Percentiles rank a stretch among this genome's conserved stretches.
These are phyloP conservation scores for Centropristis striata DNA, from an alignment of 2,113 vertebrate genomes.

Conservation along the genomic window DNA sequence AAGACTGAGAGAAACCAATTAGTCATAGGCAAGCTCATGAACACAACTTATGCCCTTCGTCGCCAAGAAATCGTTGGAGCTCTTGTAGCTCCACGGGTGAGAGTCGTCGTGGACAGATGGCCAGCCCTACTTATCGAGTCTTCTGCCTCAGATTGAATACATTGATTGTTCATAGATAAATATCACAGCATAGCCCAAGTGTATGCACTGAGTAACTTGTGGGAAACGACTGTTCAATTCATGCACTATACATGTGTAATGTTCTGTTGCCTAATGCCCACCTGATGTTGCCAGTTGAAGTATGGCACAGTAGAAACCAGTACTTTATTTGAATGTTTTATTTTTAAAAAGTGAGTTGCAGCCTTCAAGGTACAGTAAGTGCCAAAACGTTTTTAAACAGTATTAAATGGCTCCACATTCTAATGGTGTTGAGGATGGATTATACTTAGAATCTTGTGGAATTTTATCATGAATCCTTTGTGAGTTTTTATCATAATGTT, in stretches of 20 bases:
- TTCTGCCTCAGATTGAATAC: too few species aligned
- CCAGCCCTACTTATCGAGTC: constrained; percentile 5
- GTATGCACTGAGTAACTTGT: background rate
- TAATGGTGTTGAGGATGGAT: constrained; percentile 16
- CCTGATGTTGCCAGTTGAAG: constrained; percentile 10
- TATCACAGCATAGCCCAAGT: background rate
- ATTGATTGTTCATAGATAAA: background rate
- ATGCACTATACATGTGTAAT: background rate
- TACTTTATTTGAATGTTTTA: background rate
- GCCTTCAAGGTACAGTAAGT: constrained; percentile 7
- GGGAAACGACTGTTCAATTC: background rate
- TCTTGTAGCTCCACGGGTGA: constrained; percentile 1
- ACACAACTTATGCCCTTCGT: constrained; percentile 15
- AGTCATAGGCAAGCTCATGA: constrained; percentile 28
- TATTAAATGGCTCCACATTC: background rate
- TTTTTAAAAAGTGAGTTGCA: background rate
- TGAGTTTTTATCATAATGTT: background rate
- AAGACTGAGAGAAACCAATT: constrained; percentile 19
- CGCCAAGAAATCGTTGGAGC: constrained; percentile 7
- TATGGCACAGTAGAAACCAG: background rate
- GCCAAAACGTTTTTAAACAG: background rate
- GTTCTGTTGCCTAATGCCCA: constrained; percentile 5
- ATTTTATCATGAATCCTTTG: constrained; percentile 1
- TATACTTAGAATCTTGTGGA: too few species aligned
- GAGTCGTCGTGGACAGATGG: constrained; percentile 1